phyloP scores from a whole-genome alignment of 2,888 invertebrate species.

The Chrysolina americana region DNA sequence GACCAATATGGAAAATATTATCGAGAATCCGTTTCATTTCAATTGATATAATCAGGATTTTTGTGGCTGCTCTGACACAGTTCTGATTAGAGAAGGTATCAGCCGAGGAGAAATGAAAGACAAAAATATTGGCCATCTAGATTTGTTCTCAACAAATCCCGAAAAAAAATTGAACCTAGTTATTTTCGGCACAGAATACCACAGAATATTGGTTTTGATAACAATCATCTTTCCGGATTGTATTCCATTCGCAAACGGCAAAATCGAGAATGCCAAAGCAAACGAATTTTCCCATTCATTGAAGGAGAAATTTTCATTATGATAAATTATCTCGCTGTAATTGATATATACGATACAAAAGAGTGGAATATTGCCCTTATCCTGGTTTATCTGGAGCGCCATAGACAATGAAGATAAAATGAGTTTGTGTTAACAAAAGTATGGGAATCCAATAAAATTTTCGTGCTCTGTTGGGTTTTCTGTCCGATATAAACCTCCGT shows the following conservation, averaged over 20 bases:
- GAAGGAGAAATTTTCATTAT: conserved; percentile 50
- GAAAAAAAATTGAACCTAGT: too few species aligned
- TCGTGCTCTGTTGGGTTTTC: background rate
- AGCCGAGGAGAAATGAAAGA: too few species aligned
- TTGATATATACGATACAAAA: conserved; percentile 58
- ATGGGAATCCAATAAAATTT: background rate
- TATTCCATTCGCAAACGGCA: background rate
- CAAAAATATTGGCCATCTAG: too few species aligned
- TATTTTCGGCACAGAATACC: too few species aligned
- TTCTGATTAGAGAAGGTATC: too few species aligned
- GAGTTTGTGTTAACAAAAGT: conserved; percentile 15
- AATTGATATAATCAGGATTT: too few species aligned
- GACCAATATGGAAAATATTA: too few species aligned
- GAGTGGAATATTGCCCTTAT: conserved; percentile 49
- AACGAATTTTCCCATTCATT: conserved; percentile 26
- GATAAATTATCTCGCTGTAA: conserved; percentile 55
- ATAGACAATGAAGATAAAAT: conserved; percentile 25
- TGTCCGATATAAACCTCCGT: background rate
- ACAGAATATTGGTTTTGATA: too few species aligned
- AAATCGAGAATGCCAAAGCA: conserved; percentile 1
- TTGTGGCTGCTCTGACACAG: too few species aligned
- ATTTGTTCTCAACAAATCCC: too few species aligned
- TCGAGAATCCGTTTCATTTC: too few species aligned
- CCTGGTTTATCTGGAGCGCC: conserved; percentile 15
- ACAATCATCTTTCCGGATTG: too few species aligned